Base-by-base conservation (phyloP, 2,888 invertebrate genomes). In the Tetragnatha montana region DNA sequence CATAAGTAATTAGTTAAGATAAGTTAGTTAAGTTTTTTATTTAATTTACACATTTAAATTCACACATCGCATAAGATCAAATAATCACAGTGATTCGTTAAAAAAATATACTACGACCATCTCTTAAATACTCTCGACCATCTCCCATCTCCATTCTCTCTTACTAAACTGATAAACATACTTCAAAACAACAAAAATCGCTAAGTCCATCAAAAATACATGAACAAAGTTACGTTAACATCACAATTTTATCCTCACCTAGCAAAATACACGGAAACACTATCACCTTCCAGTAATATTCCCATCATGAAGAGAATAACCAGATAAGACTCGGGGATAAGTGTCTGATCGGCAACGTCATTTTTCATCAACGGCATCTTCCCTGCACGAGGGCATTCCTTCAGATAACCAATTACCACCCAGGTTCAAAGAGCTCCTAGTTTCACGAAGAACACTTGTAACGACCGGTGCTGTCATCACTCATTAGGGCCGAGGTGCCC, bases 341-440 rank as follows among this genome's bases (percentile, higher is more conserved):
- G 75, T 74, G 22, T 75, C 75, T 75, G 82, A 83, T 74, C 68
- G 35, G 74, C 60, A 14, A 74, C 47, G 82, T 83, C 82, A 83
- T 75, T 83, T 73, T 83, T 83, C 82, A 83, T 83, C 82, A 83
- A 60, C 21, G 60, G 47, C 21, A 35, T 73, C 35, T 50, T 19
- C 22, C 47, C 51, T 21, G 82, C 21, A 10, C 47, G 7, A 35
- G 19, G 35, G 35, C 17, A 47, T 10, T 35, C 75, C 8, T 19
- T 75, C 51, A 74, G 60, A 71, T 22, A 83, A 74, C 82, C 75
- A 83, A 83, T 83, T 75, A 83, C 75, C 17, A 22, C 51, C 51
- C 21, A 51, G 21, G 35, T 73, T 51, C 50, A 51, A 51, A 51
- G 78, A 49, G 78, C n/a, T 19, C 51, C 51, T 10, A 51, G 19